Base-by-base conservation (phyloP, 2,888 invertebrate genomes). In the Leucoptera coffeella region DNA sequence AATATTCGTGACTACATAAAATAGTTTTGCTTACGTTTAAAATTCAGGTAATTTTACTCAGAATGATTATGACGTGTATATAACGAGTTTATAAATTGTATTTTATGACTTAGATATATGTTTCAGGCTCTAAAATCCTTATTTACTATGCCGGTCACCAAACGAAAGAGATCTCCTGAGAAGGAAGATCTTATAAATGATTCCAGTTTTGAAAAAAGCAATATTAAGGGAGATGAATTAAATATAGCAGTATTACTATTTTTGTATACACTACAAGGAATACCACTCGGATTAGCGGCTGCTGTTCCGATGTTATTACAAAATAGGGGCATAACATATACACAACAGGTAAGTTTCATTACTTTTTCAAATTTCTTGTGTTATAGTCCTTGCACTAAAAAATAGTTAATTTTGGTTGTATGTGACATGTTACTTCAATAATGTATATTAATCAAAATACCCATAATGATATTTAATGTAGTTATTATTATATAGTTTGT, bases 231-330 rank as follows among this genome's bases (percentile, higher is more conserved):
- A 9, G 90, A 91, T 56, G 76, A 78, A 41, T 51, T 74, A 27
- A 95, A 90, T 49, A 89, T 96, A 38, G 78, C 83, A 9, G 75
- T 97, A 31, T 72, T 99, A 25, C 75, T 95, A 36, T 91, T 96
- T 52, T 73, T 99, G 4, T 99, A 99, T 50, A 77, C 97, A 22
- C 73, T 97, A 12, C 92, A 94, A 75, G 97, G 97, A 4, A 87
- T 91, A 50, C 99, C 99, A 1, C 64, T 99, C 3, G 99, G 99
- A 2, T 62, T 99, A 14, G 90, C 90, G 22, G 85, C 89, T 12
- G 92, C 95, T 14, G 85, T 99, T 38, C 97, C 99, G 1, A 91
- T 97, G 86, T 75, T 99, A 28, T 71, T 99, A 29, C 92, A 93
- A 50, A 91, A 93, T 53, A 78, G 88, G 29, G 87, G 91, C 30